Percentiles rank a stretch among this genome's conserved stretches.
phyloP scores from a whole-genome alignment of 2,797 vertebrate genomes.

The Jordanella pulchra region DNA sequence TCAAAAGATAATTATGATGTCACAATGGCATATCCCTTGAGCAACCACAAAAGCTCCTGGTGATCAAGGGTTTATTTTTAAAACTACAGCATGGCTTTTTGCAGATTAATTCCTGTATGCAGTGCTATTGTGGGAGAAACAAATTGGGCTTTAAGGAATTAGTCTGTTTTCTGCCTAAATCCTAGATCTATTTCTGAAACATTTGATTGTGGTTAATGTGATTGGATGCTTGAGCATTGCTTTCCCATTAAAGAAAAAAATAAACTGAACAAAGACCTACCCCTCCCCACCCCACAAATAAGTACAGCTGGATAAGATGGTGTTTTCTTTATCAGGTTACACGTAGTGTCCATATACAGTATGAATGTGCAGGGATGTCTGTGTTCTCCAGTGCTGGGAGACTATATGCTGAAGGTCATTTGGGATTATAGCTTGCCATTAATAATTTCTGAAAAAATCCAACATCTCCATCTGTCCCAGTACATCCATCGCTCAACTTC shows the following conservation, averaged over 20 bases:
- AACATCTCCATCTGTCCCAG: conserved; percentile 79
- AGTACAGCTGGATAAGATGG: conserved; percentile 63
- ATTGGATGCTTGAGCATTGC: conserved; percentile 56
- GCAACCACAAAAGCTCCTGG: conserved; percentile 64
- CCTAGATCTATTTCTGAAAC: conserved; percentile 74
- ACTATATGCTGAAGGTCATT: conserved; percentile 82
- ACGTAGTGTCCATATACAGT: conserved; percentile 79
- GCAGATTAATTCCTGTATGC: conserved; percentile 78
- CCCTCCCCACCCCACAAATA: conserved; percentile 8
- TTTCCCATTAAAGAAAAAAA: conserved; percentile 28
- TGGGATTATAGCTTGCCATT: conserved; percentile 81
- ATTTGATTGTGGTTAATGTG: conserved; percentile 60
- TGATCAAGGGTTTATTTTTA: conserved; percentile 79
- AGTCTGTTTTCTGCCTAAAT: conserved; percentile 70
- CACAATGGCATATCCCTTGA: conserved; percentile 61
- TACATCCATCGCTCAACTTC: conserved; percentile 70
- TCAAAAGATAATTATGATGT: conserved; percentile 63
- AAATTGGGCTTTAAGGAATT: conserved; percentile 81
- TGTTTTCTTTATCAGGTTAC: conserved; percentile 69
- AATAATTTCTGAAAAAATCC: conserved; percentile 82
- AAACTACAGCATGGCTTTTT: conserved; percentile 73
- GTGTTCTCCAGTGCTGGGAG: conserved; percentile 67
- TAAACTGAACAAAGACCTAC: conserved; percentile 31
- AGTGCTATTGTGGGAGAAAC: conserved; percentile 76
- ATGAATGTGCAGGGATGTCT: conserved; percentile 70